Base-by-base conservation (phyloP, 2,888 invertebrate species). In the Watsonalla binaria region DNA sequence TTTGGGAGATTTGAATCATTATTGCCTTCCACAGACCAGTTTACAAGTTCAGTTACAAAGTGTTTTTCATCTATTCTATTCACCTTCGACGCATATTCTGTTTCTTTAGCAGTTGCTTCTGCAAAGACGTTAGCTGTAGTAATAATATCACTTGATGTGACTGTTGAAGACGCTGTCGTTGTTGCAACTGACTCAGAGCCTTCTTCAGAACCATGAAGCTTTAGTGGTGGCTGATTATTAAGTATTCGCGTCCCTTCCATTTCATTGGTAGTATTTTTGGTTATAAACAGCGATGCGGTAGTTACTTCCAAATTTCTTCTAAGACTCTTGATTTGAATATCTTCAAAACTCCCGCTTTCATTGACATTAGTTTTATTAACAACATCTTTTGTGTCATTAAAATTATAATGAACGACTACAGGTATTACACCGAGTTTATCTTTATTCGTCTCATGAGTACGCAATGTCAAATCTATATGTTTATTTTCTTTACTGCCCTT, bases 391-490 rank as follows among this genome's bases (percentile, higher is more conserved):
- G 11, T 11, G 13, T 11, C 46, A 33, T 57, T 51, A 37, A 7
- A 7, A 15, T 51, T 6, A 1, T 46, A 37, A n/a, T 57, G 24
- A n/a, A 6, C 34, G 13, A 34, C 24, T 9, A n/a, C 33, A 6
- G 24, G 48, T 47, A 39, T 37, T 13, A 37, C 15, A 15, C 5
- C 13, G 46, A 34, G 46, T 13, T 54, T 37, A 9, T 37, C 39
- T 24, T 37, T 54, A 1, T 14, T 11, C 34, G 42, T 51, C 49
- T 34, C 63, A 24, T 24, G 24, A 15, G 53, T 42, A 9, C 61
- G 56, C 13, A 66, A 47, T 15, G 66, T 68, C 46, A 73, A 62
- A 56, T 74, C 74, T 53, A 66, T 51, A 49, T 63, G 50, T 9
- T 54, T 46, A 13, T 14, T 7, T n/a, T 54, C 5, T 5, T 11